A percentile compares a stretch with the other conserved stretches of the same genome.
These are phyloP conservation scores for Drosophila funebris DNA, from an alignment of 1,140 invertebrate genomes.

Conservation along the genomic window DNA sequence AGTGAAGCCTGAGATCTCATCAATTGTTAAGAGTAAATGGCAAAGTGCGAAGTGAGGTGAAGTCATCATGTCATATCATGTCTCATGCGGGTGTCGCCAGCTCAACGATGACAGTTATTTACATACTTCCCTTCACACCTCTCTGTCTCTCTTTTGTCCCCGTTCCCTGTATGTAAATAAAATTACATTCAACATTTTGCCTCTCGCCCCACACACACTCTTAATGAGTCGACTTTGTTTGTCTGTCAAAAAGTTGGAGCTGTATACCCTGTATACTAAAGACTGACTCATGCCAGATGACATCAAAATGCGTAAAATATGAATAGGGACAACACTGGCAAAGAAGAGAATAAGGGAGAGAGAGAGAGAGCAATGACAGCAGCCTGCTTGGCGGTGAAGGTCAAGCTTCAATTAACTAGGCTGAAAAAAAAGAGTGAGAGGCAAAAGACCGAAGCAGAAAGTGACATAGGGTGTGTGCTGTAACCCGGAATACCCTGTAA, in stretches of 20 bases:
- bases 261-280: background rate
- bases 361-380: background rate
- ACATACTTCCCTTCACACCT: background rate
- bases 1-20: background rate
- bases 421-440: slow-evolving; percentile 1
- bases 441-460: background rate
- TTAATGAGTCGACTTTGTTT: slow-evolving; percentile 30
- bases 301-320: slow-evolving; percentile 21
- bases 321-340: background rate
- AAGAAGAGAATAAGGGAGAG: background rate
- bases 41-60: slow-evolving; percentile 1
- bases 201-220: background rate
- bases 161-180: slow-evolving; percentile 12
- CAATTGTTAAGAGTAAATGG: background rate
- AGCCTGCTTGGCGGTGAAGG: slow-evolving; percentile 7
- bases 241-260: background rate
- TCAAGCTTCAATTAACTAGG: slow-evolving; percentile 18
- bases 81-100: slow-evolving; percentile 21
- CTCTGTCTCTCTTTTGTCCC: background rate
- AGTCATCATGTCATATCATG: slow-evolving; percentile 18
- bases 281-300: slow-evolving; percentile 22
- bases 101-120: slow-evolving; percentile 24
- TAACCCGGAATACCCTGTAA: background rate
- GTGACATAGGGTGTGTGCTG: background rate
- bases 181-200: slow-evolving; percentile 21